Percentiles rank a stretch among this genome's conserved stretches.
phyloP scores from a whole-genome alignment of 2,113 vertebrate genomes.

The Pteronura brasiliensis region DNA sequence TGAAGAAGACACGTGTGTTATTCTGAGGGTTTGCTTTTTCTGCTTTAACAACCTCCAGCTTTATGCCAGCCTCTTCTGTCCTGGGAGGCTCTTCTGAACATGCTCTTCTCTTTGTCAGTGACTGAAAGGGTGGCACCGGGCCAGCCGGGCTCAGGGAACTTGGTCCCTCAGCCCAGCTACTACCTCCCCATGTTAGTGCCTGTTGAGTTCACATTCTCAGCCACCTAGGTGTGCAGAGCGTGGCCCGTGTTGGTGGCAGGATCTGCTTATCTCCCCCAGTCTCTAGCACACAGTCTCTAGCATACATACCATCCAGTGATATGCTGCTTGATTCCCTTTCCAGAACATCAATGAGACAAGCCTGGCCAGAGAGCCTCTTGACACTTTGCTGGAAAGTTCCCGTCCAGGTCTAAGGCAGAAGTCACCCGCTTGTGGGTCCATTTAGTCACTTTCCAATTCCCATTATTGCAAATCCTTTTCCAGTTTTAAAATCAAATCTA shows the following conservation, averaged over 20 bases:
- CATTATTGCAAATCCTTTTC: neutral
- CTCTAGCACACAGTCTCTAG: neutral
- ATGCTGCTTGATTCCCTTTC: neutral
- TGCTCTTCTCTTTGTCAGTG: conserved; percentile 1
- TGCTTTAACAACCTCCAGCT: conserved; percentile 10
- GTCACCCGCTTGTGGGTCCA: neutral
- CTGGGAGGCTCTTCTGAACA: conserved; percentile 10
- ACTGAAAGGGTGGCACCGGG: neutral
- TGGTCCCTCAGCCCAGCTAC: rapidly evolving
- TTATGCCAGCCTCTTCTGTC: conserved; percentile 3
- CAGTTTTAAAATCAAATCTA: conserved; percentile 37
- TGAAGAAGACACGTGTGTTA: neutral
- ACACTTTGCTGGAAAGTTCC: neutral
- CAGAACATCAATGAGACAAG: neutral
- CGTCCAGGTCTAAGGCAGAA: neutral
- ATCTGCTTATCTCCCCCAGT: neutral
- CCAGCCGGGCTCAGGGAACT: neutral
- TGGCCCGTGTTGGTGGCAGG: neutral
- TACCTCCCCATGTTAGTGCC: neutral
- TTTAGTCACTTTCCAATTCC: neutral
- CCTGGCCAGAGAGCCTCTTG: neutral
- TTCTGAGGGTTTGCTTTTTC: neutral
- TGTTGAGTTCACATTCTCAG: neutral
- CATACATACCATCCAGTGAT: neutral
- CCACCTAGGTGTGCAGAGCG: neutral